These are phyloP conservation scores for Acanthosoma haemorrhoidale DNA, from an alignment of 2,888 invertebrate species.

Conservation along the genomic window DNA sequence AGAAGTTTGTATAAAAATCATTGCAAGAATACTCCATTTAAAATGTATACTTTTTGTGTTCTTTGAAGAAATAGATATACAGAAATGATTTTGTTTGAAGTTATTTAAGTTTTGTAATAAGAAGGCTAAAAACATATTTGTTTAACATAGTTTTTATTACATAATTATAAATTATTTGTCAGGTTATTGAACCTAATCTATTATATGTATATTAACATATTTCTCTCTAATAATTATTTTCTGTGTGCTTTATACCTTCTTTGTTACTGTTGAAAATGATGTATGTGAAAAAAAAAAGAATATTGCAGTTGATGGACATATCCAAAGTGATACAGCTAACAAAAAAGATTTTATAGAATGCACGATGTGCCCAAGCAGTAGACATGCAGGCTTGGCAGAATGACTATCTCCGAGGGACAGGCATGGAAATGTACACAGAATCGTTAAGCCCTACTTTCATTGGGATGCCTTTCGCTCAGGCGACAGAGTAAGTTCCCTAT, in stretches of 20 bases:
- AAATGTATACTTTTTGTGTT: no score
- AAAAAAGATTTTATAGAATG: constrained; percentile 41
- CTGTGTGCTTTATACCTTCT: no score
- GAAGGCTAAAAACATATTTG: no score
- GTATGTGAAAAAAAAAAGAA: neutral
- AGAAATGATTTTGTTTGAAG: no score
- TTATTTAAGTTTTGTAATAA: no score
- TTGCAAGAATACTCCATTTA: no score
- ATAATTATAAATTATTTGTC: no score
- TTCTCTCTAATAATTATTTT: neutral
- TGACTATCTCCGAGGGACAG: constrained; percentile 98
- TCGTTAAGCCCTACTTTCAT: constrained; percentile 95
- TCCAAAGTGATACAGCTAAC: constrained; percentile 12
- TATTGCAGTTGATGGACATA: neutral
- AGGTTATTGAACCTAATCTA: no score
- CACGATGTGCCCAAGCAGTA: constrained; percentile 68
- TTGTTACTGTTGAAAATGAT: no score
- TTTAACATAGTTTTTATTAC: no score
- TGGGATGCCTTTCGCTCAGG: constrained; percentile 96
- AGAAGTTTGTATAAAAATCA: no score
- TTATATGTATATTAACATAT: neutral
- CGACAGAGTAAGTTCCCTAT: constrained; percentile 82
- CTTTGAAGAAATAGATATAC: no score
- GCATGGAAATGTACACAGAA: constrained; percentile 99
- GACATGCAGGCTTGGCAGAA: constrained; percentile 98